phyloP scores from a whole-genome alignment of 1,140 invertebrate species.

The Musca domestica region DNA sequence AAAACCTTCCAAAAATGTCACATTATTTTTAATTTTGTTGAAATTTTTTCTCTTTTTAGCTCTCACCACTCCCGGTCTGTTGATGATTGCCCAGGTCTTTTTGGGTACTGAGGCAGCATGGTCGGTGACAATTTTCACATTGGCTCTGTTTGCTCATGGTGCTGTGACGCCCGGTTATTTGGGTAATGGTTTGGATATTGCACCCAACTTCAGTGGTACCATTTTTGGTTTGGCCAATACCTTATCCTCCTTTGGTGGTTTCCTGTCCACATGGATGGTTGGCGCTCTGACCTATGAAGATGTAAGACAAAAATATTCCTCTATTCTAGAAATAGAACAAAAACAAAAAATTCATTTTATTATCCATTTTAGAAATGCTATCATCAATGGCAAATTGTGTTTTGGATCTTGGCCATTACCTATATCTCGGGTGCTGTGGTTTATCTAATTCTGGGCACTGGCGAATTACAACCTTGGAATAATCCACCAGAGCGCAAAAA shows the following conservation, averaged over 20 bases:
- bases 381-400: slow-evolving; percentile 79
- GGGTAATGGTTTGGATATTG: slow-evolving; percentile 85
- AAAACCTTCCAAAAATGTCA: background rate
- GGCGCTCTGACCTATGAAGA: slow-evolving; percentile 74
- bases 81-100: slow-evolving; percentile 71
- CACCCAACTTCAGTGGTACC: slow-evolving; percentile 84
- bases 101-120: slow-evolving; percentile 66
- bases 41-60: slow-evolving; percentile 53
- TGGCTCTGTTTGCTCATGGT: slow-evolving; percentile 77
- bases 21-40: background rate
- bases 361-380: slow-evolving; percentile 66
- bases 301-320: slow-evolving; percentile 54
- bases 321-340: background rate
- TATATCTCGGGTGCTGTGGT: slow-evolving; percentile 69
- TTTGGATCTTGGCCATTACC: slow-evolving; percentile 74
- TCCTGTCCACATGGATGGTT: slow-evolving; percentile 81
- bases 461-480: slow-evolving; percentile 63
- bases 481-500: slow-evolving; percentile 49
- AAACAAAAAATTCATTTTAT: background rate
- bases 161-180: slow-evolving; percentile 84
- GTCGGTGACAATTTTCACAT: slow-evolving; percentile 73
- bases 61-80: slow-evolving; percentile 60
- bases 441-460: slow-evolving; percentile 69
- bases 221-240: slow-evolving; percentile 91
- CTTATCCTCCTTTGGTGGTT: slow-evolving; percentile 83